These are phyloP conservation scores for Palythoa caribaeorum DNA, from an alignment of 92 coral and sea anemone species.

Conservation along the genomic window DNA sequence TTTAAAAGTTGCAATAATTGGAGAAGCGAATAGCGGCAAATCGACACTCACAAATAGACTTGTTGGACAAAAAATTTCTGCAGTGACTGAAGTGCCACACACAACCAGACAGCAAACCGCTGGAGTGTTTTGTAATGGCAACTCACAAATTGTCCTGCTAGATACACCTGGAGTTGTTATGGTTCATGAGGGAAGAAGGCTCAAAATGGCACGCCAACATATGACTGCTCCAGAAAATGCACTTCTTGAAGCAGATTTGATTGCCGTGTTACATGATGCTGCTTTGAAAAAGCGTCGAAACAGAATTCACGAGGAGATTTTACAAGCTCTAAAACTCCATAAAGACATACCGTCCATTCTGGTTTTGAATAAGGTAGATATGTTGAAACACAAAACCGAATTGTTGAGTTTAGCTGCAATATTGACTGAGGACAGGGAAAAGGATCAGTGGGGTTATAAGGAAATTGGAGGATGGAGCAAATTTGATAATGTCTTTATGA, in stretches of 20 bases:
- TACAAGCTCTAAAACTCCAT: slow-evolving; percentile 65
- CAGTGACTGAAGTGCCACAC: slow-evolving; percentile 94
- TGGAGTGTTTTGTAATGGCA: slow-evolving; percentile 76
- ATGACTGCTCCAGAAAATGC: slow-evolving; percentile 90
- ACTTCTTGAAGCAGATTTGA: slow-evolving; percentile 85
- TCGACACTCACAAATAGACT: slow-evolving; percentile 91
- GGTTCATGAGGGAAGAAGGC: slow-evolving; percentile 78
- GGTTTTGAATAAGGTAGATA: slow-evolving; percentile 88
- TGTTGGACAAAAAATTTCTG: slow-evolving; percentile 89
- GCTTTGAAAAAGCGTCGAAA: slow-evolving; percentile 76
- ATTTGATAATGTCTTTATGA: slow-evolving; percentile 91
- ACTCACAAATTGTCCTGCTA: slow-evolving; percentile 80
- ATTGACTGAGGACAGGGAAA: slow-evolving; percentile 83
- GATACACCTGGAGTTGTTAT: slow-evolving; percentile 98
- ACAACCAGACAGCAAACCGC: slow-evolving; percentile 89
- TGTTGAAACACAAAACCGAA: slow-evolving; percentile 72
- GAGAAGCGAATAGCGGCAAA: slow-evolving; percentile 97
- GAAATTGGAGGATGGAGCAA: slow-evolving; percentile 86
- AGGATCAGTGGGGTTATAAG: slow-evolving; percentile 86
- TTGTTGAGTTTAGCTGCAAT: slow-evolving; percentile 77
- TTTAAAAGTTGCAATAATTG: slow-evolving; percentile 88
- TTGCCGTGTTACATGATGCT: slow-evolving; percentile 86
- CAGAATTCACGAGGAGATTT: slow-evolving; percentile 81
- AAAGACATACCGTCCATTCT: slow-evolving; percentile 76
- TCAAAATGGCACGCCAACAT: slow-evolving; percentile 95